phyloP scores from a whole-genome alignment of 2,113 vertebrate genomes.

The Pelecanus crispus region DNA sequence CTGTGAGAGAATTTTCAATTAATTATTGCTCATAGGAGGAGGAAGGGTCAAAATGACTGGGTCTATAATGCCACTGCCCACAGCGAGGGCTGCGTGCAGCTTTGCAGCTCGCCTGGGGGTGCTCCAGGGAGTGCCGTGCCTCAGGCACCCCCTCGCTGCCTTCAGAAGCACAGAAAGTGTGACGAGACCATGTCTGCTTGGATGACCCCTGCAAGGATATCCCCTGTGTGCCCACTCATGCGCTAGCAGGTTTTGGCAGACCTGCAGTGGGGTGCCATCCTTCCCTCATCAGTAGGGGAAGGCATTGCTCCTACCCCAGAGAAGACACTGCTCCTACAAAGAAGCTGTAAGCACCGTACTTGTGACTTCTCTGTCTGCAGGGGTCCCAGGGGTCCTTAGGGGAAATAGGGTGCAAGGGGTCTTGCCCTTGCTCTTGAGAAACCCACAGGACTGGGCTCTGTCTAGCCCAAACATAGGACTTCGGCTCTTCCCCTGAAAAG shows the following conservation, averaged over 20 bases:
- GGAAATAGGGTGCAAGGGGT: neutral
- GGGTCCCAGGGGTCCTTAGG: neutral
- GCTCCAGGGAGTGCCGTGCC: neutral
- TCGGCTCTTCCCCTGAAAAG: slow-evolving; percentile 47
- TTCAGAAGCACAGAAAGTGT: neutral
- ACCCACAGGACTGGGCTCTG: neutral
- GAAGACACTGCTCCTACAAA: neutral
- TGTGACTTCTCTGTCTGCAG: neutral
- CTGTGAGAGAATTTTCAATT: neutral
- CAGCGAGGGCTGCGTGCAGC: neutral
- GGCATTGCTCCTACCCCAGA: neutral
- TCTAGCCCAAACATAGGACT: slow-evolving; percentile 48
- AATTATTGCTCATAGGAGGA: neutral
- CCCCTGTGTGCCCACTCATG: fast-evolving
- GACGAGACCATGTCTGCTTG: neutral
- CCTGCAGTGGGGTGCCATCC: neutral
- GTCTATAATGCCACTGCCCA: neutral
- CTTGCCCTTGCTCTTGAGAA: neutral
- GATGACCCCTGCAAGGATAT: neutral
- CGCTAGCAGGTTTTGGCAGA: neutral
- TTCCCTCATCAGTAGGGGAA: neutral
- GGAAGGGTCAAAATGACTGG: neutral
- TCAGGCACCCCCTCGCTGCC: neutral
- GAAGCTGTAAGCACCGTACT: neutral
- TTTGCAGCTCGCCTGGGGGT: neutral